Base-by-base conservation (phyloP, 2,113 vertebrate species). In the Mobula hypostoma region DNA sequence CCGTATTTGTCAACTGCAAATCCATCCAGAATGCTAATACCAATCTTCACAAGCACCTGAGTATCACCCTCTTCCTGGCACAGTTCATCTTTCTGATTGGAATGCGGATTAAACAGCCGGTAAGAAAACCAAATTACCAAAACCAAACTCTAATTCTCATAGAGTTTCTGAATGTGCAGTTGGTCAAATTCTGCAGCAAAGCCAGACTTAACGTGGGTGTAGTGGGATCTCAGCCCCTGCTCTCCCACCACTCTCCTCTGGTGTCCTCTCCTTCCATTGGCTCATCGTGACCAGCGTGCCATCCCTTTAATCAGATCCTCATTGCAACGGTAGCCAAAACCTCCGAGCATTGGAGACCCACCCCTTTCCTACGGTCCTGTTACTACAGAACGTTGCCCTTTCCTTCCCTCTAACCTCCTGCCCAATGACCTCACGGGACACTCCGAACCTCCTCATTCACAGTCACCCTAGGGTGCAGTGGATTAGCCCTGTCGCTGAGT, bases 31-130 rank as follows among this genome's bases (percentile, higher is more conserved):
- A 80, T 32, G 21, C 32, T 48, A 78, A 66, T 21, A 79, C 63
- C 78, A 94, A 2, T 4, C 29, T 87, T 2, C 94, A 79, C 94
- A 87, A 63, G 78, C 74, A 94, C 78, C 94, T 94, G 94, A 79
- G 94, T 24, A 4, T 94, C 2, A 79, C 58, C 94, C 94, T 94
- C 32, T 80, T 94, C 74, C 78, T 94, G 8, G 94, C 94, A 5
- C 40, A 94, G n/a, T 24, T 94, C 9, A 40, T 94, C 40, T 94
- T 94, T 56, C 94, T 94, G 94, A 76, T 40, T 1, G 94, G 72
- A 40, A 63, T 63, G 9, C 1, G 56, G 1, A 72, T 56, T 32
- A 90, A n/a, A 88, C 5, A 66, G 29, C 5, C 7, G 85, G 85
- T 88, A 5, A 88, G 85, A n/a, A 66, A 88, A 5, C 29, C 21